Conservation (phyloP, 1,140 invertebrate genomes). For the Eriocheir sinensis region DNA sequence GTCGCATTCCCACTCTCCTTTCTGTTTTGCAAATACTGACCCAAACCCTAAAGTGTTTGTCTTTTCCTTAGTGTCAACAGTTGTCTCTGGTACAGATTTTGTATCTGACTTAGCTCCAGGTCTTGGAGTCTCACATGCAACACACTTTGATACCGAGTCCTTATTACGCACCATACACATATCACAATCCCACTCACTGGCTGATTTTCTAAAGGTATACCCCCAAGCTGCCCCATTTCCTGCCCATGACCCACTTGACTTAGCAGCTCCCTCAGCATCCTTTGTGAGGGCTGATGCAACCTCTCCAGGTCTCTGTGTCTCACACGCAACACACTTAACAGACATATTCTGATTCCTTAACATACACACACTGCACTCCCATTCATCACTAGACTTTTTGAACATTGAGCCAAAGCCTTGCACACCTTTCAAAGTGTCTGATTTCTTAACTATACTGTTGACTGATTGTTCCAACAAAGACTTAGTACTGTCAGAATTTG, state of each 20-base stretch:
- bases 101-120: conserved; percentile 82
- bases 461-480: conserved; percentile 37
- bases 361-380: conserved; percentile 87
- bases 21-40: conserved; percentile 82
- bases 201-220: conserved; percentile 84
- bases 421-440: conserved; percentile 55
- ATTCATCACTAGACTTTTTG: conserved; percentile 83
- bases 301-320: conserved; percentile 84
- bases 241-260: conserved; percentile 32
- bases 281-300: conserved; percentile 60
- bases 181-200: conserved; percentile 86
- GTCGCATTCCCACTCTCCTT: conserved; percentile 85
- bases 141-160: conserved; percentile 84
- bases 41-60: conserved; percentile 81
- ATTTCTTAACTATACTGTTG: conserved; percentile 63
- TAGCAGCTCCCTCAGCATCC: conserved; percentile 32
- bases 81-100: conserved; percentile 31
- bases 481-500: conserved; percentile 42
- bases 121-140: conserved; percentile 86
- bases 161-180: conserved; percentile 87
- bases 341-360: conserved; percentile 85
- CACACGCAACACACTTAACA: conserved; percentile 86
- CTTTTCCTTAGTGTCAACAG: conserved; percentile 55
- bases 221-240: conserved; percentile 81
- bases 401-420: conserved; percentile 84